Evolutionary conservation across 2,113 vertebrate species (phyloP), one percentile per base, ranked within the genome.

Genomic region (Lycocorax pyrrhopterus): DNA sequence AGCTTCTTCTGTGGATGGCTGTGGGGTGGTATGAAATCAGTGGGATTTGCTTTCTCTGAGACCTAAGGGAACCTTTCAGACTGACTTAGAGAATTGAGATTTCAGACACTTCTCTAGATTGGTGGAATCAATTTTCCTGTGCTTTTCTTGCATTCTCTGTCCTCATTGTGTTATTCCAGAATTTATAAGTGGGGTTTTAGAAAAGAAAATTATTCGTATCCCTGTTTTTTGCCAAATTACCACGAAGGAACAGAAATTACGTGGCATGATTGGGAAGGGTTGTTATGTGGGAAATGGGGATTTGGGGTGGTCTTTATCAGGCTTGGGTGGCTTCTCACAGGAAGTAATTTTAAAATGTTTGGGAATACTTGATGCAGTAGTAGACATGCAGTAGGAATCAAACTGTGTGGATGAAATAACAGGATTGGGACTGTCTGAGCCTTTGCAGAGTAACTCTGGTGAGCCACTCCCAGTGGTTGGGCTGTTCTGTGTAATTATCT

Each of bases 261-360:
- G 0, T 6, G 2, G n/a, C 0, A 0, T 7, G 30, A 13, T 12
- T 79, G 41, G 39, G 69, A 67, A 53, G 16, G 26, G 18, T 35
- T 51, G 25, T 15, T 51, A 0, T 0, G 10, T 15, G 16, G 13
- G 49, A 43, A 30, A 33, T 55, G 14, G 4, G 20, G 4, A 25
- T 53, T 12, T 26, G 47, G 21, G 51, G 56, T 75, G 46, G 5
- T n/a, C 41, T 43, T 66, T 16, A 32, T 46, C 63, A 21, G 26
- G 43, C 47, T 19, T 1, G 0, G 18, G 20, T 13, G 47, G 43
- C 25, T 73, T 73, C n/a, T 46, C 53, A 22, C 49, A 25, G 47
- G 63, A 63, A 32, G 25, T 3, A 3, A 49, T 32, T 62, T 43
- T 5, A 10, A 67, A 84, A 29, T 20, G 8, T 33, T 62, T 29